Percentiles rank a stretch among this genome's conserved stretches.
Evolutionary conservation across 2,113 vertebrate genomes (phyloP).

Genomic region (Micromys minutus): DNA sequence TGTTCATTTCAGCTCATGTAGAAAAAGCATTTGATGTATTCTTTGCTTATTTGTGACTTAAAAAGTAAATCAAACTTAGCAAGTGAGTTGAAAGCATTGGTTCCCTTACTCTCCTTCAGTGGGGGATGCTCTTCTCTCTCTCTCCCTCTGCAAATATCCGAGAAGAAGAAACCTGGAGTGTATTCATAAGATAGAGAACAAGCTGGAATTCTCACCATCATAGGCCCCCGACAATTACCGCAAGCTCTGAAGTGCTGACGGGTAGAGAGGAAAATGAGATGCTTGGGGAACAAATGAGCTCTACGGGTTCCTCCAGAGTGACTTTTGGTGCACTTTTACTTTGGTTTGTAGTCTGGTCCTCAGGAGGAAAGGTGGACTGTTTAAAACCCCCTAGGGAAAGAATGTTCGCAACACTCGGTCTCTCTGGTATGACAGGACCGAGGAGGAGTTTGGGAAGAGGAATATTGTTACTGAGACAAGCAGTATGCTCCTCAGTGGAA

Average conservation of each 20-base stretch:
- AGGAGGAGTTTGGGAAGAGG: neutral
- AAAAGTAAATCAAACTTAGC: neutral
- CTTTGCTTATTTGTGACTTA: constrained; percentile 38
- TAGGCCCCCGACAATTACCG: neutral
- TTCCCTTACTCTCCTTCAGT: constrained; percentile 43
- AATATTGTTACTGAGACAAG: neutral
- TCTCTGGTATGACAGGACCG: neutral
- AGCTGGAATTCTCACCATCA: constrained; percentile 2
- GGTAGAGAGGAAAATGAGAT: neutral
- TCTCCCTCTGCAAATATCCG: neutral
- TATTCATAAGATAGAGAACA: constrained; percentile 35
- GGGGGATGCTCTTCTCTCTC: neutral
- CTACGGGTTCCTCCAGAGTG: no score
- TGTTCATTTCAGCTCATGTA: constrained; percentile 16
- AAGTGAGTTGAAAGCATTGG: constrained; percentile 35
- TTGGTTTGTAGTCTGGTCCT: neutral
- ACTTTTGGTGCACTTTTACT: neutral
- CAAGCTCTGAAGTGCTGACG: neutral
- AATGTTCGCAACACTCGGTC: neutral
- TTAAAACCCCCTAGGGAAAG: neutral
- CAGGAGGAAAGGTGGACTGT: neutral
- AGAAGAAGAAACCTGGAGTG: constrained; percentile 28
- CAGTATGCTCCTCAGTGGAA: neutral
- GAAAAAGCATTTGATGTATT: constrained; percentile 41
- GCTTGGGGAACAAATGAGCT: neutral